Base-by-base conservation (phyloP, 2,888 invertebrate genomes). In the Diogma glabrata region DNA sequence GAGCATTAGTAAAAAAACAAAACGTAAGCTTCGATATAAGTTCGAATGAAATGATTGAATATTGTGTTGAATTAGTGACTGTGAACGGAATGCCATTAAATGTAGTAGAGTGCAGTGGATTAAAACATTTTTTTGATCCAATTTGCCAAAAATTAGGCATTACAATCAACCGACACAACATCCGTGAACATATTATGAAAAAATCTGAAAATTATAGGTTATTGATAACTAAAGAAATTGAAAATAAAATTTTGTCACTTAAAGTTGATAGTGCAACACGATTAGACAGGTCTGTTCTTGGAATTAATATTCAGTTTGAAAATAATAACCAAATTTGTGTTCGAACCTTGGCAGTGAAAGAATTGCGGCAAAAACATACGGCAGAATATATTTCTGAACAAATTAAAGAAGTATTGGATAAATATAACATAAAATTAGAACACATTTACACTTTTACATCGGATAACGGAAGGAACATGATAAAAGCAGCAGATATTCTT, bases 301-400 rank as follows among this genome's bases (percentile, higher is more conserved):
- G 28, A 47, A 47, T 47, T 12, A 47, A 47, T 19, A 30, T 30
- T 19, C 47, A 47, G 30, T 47, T 47, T 17, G 47, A 28, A 19
- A 47, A 30, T 16, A 47, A 47, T 28, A 28, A 28, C 10, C 16
- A 47, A 47, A 47, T 47, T 16, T 28, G 16, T 28, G 5, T 47
- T 17, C 26, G 47, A 16, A 47, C 26, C 17, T 28, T 47, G 10
- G 47, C 47, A 47, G 19, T 47, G 24, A 28, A 28, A 17, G 47
- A 47, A 12, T 3, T 47, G 19, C 28, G 30, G 17, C 17, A 47
- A 19, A 26, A 30, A 47, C 47, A 28, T 28, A 47, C 47, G 4
- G 30, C 17, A 16, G 10, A 19, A 28, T 47, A 47, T 28, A 17
- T 38, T 17, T 38, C 8, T 38, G 38, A 38, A 38, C 10, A n/a